These are phyloP conservation scores for Mus pahari DNA, from an alignment of 2,113 vertebrate genomes.

Conservation along the genomic window DNA sequence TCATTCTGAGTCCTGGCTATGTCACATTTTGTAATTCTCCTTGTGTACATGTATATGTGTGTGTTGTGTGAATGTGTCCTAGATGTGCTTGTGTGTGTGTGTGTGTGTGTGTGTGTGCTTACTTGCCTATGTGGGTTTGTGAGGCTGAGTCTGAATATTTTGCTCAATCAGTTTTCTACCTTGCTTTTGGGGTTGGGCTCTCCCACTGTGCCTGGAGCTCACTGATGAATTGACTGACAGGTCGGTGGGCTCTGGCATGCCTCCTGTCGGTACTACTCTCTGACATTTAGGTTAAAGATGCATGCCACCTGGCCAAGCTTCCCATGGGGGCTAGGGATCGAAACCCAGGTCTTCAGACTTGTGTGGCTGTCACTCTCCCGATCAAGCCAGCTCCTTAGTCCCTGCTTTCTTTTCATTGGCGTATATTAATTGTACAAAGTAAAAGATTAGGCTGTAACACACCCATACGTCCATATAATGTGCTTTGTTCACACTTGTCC, in stretches of 20 bases:
- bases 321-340: background rate
- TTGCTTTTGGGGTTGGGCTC: background rate
- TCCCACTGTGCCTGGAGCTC: background rate
- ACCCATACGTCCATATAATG: background rate
- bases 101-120: background rate
- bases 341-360: background rate
- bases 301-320: background rate
- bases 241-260: background rate
- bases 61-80: background rate
- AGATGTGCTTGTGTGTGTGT: background rate
- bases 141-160: background rate
- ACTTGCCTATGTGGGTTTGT: background rate
- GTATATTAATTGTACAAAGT: background rate
- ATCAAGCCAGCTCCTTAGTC: no score
- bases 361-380: no score
- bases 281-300: background rate
- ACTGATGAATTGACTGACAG: background rate
- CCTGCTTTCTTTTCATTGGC: background rate
- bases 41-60: background rate
- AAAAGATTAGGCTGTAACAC: background rate
- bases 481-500: background rate
- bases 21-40: background rate
- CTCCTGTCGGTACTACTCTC: background rate
- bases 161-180: background rate
- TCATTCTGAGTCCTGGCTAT: constrained; percentile 26